Conservation (phyloP, 2,797 vertebrate genomes). For the Dendrocincla tyrannina region DNA sequence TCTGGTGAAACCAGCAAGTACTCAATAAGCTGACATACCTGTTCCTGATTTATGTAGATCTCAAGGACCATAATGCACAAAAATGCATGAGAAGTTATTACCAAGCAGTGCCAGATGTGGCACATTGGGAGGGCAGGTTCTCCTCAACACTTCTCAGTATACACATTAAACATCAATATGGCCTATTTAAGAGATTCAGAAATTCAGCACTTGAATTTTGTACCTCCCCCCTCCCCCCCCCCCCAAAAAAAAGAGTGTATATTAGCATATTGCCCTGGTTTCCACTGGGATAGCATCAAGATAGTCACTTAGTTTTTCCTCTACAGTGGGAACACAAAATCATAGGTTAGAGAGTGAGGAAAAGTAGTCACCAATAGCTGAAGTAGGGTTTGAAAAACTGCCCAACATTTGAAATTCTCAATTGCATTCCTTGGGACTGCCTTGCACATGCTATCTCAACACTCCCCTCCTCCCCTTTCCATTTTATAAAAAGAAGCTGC, state of each 20-base stretch:
- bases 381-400: neutral
- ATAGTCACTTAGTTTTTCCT: neutral
- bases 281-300: neutral
- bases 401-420: neutral
- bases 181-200: neutral
- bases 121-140: neutral
- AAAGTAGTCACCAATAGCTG: neutral
- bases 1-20: neutral
- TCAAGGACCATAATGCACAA: neutral
- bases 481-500: slow-evolving; percentile 52
- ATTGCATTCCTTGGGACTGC: slow-evolving; percentile 7
- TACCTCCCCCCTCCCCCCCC: too few species aligned
- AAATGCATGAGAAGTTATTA: neutral
- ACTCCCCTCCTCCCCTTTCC: neutral
- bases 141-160: neutral
- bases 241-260: neutral
- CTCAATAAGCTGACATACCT: neutral
- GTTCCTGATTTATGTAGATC: neutral
- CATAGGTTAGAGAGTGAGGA: neutral
- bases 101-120: neutral
- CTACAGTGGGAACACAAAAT: neutral
- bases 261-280: neutral
- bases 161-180: neutral
- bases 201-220: neutral
- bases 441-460: slow-evolving; percentile 9